Conservation (phyloP, 2,797 vertebrate genomes). For the Aselliscus stoliczkanus region DNA sequence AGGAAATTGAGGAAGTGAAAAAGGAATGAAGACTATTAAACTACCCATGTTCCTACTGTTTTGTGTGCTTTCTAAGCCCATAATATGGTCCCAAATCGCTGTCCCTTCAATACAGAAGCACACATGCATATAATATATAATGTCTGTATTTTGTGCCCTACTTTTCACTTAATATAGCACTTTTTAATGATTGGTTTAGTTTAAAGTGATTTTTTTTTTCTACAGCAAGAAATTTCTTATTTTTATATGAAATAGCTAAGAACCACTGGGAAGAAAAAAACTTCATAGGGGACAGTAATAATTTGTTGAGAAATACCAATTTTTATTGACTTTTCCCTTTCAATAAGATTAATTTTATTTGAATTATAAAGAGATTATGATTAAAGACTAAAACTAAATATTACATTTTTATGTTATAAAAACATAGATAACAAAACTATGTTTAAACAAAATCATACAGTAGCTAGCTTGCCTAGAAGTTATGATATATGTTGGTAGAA, state of each 20-base stretch:
- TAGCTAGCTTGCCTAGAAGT: slow-evolving; percentile 52
- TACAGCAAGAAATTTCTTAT: slow-evolving; percentile 52
- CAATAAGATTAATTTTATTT: slow-evolving; percentile 76
- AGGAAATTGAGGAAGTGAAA: slow-evolving; percentile 12
- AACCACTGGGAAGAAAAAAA: background rate
- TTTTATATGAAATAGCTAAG: slow-evolving; percentile 59
- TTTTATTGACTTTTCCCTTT: slow-evolving; percentile 76
- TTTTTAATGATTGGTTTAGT: slow-evolving; percentile 68
- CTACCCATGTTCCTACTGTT: background rate
- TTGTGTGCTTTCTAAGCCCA: background rate
- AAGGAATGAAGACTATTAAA: background rate
- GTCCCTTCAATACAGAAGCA: background rate
- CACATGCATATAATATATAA: background rate
- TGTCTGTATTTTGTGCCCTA: background rate
- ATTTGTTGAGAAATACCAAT: slow-evolving; percentile 74
- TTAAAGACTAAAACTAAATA: slow-evolving; percentile 76
- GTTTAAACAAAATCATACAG: slow-evolving; percentile 51
- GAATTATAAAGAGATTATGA: slow-evolving; percentile 76
- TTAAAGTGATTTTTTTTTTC: slow-evolving; percentile 66
- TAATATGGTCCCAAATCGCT: background rate
- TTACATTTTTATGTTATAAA: slow-evolving; percentile 68
- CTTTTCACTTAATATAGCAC: slow-evolving; percentile 38
- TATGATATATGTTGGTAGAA: slow-evolving; percentile 70
- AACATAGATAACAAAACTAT: slow-evolving; percentile 64
- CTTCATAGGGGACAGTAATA: slow-evolving; percentile 55